Conservation (phyloP, 2,113 vertebrate genomes). For the Lipotes vexillifer region DNA sequence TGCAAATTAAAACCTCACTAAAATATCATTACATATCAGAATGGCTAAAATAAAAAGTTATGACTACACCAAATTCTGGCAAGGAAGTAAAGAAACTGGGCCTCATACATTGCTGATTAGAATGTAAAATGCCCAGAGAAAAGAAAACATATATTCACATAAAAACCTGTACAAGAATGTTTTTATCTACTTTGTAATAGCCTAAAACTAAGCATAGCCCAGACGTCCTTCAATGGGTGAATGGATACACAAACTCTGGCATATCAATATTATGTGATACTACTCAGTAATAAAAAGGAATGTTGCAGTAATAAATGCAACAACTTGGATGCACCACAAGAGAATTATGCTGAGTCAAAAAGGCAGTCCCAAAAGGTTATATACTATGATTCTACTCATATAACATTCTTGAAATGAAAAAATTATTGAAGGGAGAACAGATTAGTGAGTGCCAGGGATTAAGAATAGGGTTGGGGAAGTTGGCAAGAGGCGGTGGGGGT, state of each 20-base stretch:
- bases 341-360: neutral
- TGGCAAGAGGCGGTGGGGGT: no score
- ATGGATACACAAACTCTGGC: neutral
- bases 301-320: neutral
- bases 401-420: neutral
- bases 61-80: neutral
- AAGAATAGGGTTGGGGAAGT: neutral
- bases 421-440: neutral
- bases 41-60: neutral
- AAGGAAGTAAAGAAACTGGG: neutral
- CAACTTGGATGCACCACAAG: neutral
- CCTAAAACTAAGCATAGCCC: neutral
- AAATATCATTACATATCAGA: neutral
- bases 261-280: neutral
- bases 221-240: neutral
- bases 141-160: neutral
- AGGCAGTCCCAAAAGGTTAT: neutral
- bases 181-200: neutral
- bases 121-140: neutral
- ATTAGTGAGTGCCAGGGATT: neutral
- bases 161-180: neutral
- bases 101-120: neutral
- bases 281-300: neutral
- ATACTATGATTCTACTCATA: neutral
- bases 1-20: neutral